Conservation (phyloP, 2,888 invertebrate species). For the Ephialtes manifestator region DNA sequence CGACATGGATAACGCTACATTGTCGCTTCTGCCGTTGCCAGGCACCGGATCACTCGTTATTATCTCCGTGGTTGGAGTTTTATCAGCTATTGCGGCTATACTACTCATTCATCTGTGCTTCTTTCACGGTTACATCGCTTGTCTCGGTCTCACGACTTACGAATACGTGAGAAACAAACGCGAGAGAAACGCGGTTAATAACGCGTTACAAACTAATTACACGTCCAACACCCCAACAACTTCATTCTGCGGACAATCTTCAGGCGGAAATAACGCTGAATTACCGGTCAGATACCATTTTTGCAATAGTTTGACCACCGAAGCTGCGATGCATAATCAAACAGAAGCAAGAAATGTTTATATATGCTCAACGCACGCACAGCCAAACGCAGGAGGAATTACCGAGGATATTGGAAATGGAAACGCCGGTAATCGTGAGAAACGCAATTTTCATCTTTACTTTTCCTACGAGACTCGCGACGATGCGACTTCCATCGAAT, state of each 20-base stretch:
- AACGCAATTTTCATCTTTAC: conserved; percentile 81
- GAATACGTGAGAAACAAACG: conserved; percentile 91
- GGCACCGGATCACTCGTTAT: conserved; percentile 86
- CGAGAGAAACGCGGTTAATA: conserved; percentile 72
- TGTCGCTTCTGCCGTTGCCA: conserved; percentile 77
- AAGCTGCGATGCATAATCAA: conserved; percentile 23
- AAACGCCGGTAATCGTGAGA: conserved; percentile 54
- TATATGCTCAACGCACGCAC: conserved; percentile 78
- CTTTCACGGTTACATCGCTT: conserved; percentile 95
- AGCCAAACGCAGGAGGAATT: conserved; percentile 31
- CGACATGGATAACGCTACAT: conserved; percentile 80
- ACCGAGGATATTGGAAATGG: conserved; percentile 28
- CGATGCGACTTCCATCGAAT: conserved; percentile 81
- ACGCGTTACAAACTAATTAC: conserved; percentile 52
- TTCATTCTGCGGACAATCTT: conserved; percentile 50
- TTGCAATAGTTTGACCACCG: conserved; percentile 73
- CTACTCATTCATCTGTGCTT: conserved; percentile 94
- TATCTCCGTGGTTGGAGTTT: conserved; percentile 87
- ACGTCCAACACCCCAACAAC: conserved; percentile 36
- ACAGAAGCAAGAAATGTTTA: conserved; percentile 73
- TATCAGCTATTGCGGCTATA: conserved; percentile 92
- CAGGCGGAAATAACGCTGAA: conserved; percentile 23
- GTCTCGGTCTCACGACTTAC: conserved; percentile 95
- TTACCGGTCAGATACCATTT: conserved; percentile 77
- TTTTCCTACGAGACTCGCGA: conserved; percentile 82